Conservation (phyloP, 2,888 invertebrate species). For the Heteromurus nitidus region DNA sequence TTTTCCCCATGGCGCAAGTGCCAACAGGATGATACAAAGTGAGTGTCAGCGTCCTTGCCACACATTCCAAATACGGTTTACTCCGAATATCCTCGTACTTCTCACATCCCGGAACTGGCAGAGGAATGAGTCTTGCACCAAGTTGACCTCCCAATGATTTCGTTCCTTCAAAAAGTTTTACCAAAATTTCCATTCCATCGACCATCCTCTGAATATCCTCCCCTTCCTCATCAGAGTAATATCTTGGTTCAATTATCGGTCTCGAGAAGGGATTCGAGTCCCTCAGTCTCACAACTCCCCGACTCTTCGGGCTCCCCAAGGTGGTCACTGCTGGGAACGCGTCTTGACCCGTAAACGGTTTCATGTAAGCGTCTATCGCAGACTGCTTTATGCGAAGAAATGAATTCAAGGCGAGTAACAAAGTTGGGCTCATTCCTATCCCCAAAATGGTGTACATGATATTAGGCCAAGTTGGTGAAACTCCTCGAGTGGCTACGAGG, state of each 20-base stretch:
- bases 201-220: slow-evolving; percentile 43
- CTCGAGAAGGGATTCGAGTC: slow-evolving; percentile 6
- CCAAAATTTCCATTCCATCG: slow-evolving; percentile 35
- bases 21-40: slow-evolving; percentile 47
- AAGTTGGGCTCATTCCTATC: neutral
- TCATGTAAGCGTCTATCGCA: neutral
- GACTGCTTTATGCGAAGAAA: neutral
- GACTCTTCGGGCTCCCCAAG: slow-evolving; percentile 39
- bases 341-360: slow-evolving; percentile 18
- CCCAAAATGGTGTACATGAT: neutral
- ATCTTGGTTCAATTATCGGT: slow-evolving; percentile 52
- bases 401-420: neutral
- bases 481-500: neutral
- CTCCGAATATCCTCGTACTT: neutral
- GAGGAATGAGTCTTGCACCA: slow-evolving; percentile 27
- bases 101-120: slow-evolving; percentile 54
- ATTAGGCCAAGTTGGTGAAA: neutral
- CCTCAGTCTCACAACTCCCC: slow-evolving; percentile 33
- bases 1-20: slow-evolving; percentile 60
- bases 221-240: slow-evolving; percentile 48
- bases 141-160: slow-evolving; percentile 23
- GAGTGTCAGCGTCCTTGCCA: neutral
- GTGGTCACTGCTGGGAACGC: too few species aligned
- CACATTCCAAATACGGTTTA: slow-evolving; percentile 47
- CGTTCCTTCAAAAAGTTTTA: slow-evolving; percentile 46